These are phyloP conservation scores for Siniperca undulata DNA, from an alignment of 2,797 vertebrate genomes.

Conservation along the genomic window DNA sequence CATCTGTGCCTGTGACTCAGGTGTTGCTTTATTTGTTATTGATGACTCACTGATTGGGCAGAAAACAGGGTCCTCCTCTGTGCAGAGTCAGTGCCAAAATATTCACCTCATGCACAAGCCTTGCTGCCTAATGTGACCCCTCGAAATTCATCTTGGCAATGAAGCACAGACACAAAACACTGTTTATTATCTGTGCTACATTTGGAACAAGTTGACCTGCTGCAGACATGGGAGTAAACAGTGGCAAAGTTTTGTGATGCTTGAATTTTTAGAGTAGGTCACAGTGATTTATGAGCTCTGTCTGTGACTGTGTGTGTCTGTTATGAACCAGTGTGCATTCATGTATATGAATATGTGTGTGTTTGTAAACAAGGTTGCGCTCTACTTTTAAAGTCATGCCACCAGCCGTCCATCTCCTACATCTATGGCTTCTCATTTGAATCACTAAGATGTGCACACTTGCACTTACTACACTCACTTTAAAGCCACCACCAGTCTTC, in stretches of 20 bases:
- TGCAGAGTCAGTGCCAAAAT: neutral
- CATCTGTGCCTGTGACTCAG: slow-evolving; percentile 7
- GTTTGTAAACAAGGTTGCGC: slow-evolving; percentile 28
- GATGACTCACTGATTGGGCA: slow-evolving; percentile 23
- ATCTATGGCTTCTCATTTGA: slow-evolving; percentile 25
- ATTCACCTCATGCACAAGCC: neutral
- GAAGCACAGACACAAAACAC: slow-evolving; percentile 12
- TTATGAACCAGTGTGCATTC: neutral
- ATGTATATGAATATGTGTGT: slow-evolving; percentile 1
- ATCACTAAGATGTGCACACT: slow-evolving; percentile 19
- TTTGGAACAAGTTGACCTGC: slow-evolving; percentile 48
- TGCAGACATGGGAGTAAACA: slow-evolving; percentile 44
- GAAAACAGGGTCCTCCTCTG: slow-evolving; percentile 14
- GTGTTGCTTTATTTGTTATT: slow-evolving; percentile 29
- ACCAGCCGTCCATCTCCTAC: slow-evolving; percentile 20
- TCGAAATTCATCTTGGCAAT: slow-evolving; percentile 18
- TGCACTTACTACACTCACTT: neutral
- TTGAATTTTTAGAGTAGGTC: slow-evolving; percentile 55
- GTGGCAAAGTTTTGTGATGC: slow-evolving; percentile 45
- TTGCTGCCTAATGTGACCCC: neutral
- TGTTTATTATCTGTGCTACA: slow-evolving; percentile 28
- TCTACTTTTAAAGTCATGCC: slow-evolving; percentile 44
- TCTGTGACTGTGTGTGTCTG: slow-evolving; percentile 15
- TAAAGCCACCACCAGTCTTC: slow-evolving; percentile 1
- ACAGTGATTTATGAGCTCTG: slow-evolving; percentile 66